Evolutionary conservation across 1,140 invertebrate genomes (phyloP).

Genomic region (Battus philenor): DNA sequence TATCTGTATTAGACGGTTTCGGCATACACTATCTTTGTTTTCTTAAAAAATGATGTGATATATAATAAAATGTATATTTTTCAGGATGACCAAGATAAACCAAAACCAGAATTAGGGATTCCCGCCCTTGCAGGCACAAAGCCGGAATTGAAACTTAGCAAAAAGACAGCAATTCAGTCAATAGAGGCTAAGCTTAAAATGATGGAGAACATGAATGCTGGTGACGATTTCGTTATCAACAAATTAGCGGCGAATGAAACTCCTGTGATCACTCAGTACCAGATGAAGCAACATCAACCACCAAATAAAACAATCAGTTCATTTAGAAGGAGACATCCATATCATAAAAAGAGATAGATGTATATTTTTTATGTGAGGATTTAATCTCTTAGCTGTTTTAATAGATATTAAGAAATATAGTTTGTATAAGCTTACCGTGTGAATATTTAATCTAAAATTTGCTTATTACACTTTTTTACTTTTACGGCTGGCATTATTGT

Average conservation of each 20-base stretch:
- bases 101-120: slow-evolving; percentile 84
- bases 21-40: no score
- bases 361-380: not conserved
- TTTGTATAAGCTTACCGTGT: slow-evolving; percentile 2
- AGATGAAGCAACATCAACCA: slow-evolving; percentile 76
- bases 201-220: slow-evolving; percentile 82
- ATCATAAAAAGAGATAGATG: slow-evolving; percentile 72
- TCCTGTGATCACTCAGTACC: slow-evolving; percentile 81
- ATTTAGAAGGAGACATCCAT: slow-evolving; percentile 66
- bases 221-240: slow-evolving; percentile 84
- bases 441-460: no score
- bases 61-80: no score
- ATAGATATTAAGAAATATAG: not conserved
- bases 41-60: no score
- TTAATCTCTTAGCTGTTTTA: not conserved
- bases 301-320: slow-evolving; percentile 68
- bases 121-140: slow-evolving; percentile 85
- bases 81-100: slow-evolving; percentile 84
- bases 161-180: slow-evolving; percentile 87
- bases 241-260: slow-evolving; percentile 79
- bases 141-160: slow-evolving; percentile 82
- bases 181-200: slow-evolving; percentile 91
- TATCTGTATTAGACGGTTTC: no score
- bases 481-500: no score
- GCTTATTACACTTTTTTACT: no score